phyloP scores from a whole-genome alignment of 2,113 vertebrate genomes.

The Percopsis transmontana region DNA sequence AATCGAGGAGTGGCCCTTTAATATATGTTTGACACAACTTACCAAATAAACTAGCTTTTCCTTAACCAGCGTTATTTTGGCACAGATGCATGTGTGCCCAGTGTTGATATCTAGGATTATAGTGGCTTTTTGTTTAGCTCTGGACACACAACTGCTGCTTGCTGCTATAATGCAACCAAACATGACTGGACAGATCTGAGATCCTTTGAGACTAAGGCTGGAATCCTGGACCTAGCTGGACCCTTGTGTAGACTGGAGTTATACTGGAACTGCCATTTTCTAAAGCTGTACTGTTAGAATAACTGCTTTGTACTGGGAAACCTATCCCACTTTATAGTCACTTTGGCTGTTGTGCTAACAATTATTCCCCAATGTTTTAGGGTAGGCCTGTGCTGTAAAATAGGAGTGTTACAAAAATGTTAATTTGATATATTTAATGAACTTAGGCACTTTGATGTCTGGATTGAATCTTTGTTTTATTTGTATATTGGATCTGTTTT shows the following conservation, averaged over 20 bases:
- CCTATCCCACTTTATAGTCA: constrained; percentile 65
- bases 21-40: constrained; percentile 65
- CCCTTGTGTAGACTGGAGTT: constrained; percentile 52
- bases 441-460: constrained; percentile 72
- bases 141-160: constrained; percentile 27
- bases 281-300: constrained; percentile 62
- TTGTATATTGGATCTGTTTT: constrained; percentile 69
- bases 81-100: constrained; percentile 22
- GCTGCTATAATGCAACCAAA: constrained; percentile 19
- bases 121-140: constrained; percentile 25
- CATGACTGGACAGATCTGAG: constrained; percentile 33
- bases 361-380: constrained; percentile 76
- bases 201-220: constrained; percentile 52
- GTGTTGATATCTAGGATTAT: constrained; percentile 6
- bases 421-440: constrained; percentile 65
- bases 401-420: constrained; percentile 72
- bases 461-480: constrained; percentile 45
- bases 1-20: background rate
- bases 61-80: constrained; percentile 26
- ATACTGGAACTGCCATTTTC: constrained; percentile 70
- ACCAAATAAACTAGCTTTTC: constrained; percentile 35
- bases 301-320: constrained; percentile 67
- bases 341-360: constrained; percentile 79
- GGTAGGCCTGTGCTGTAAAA: constrained; percentile 78
- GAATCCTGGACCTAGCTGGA: constrained; percentile 62